Evolutionary conservation across 2,888 invertebrate genomes (phyloP).

Genomic region (Drosophila prostipennis): DNA sequence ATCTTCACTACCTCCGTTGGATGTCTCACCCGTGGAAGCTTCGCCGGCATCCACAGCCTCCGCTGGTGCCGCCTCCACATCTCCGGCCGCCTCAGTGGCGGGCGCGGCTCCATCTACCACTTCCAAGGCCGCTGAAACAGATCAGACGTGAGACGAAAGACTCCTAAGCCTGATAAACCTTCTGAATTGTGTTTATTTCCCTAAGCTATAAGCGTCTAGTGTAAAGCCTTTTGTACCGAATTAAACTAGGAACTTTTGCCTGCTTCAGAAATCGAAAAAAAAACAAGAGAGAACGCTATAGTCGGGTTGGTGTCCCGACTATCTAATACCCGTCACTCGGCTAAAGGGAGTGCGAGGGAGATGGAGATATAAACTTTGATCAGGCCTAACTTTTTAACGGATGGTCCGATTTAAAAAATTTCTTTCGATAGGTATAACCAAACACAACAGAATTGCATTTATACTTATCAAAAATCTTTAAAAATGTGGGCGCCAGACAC

Average conservation of each 20-base stretch:
- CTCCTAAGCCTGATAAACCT: constrained; percentile 2
- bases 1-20: constrained; percentile 17
- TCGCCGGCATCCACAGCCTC: constrained; percentile 8
- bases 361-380: too few relatives aligned
- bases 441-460: too few relatives aligned
- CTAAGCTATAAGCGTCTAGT: constrained; percentile 11
- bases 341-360: too few relatives aligned
- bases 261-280: not conserved
- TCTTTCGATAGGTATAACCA: too few relatives aligned
- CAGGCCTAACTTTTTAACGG: too few relatives aligned
- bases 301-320: too few relatives aligned
- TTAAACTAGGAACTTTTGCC: not conserved
- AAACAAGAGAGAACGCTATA: too few relatives aligned
- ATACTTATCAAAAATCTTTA: too few relatives aligned
- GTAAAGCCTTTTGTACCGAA: constrained; percentile 17
- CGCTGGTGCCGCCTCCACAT: constrained; percentile 4
- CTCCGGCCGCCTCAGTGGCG: constrained; percentile 1
- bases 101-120: not conserved
- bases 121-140: constrained; percentile 15
- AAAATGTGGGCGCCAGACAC: too few relatives aligned
- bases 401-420: too few relatives aligned
- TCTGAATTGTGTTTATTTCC: constrained; percentile 2
- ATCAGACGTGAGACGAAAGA: constrained; percentile 30
- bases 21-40: constrained; percentile 4
- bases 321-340: too few relatives aligned